These are phyloP conservation scores for Dreissena polymorpha DNA, from an alignment of 1,140 invertebrate genomes.

Conservation along the genomic window DNA sequence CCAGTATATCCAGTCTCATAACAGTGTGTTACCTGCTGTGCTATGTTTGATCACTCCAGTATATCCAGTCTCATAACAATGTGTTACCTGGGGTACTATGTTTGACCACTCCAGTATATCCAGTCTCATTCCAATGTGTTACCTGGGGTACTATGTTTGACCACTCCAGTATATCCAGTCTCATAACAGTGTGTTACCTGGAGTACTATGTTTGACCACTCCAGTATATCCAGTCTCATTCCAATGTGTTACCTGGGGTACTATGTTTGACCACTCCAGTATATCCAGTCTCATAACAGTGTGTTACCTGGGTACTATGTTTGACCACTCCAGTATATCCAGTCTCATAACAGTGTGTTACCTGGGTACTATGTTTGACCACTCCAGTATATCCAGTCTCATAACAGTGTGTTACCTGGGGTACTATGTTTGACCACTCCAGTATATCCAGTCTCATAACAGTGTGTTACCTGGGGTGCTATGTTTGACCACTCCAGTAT, in stretches of 20 bases:
- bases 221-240: conserved; percentile 80
- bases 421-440: conserved; percentile 79
- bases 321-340: conserved; percentile 79
- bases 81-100: too few species aligned
- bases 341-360: too few species aligned
- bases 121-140: too few species aligned
- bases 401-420: too few species aligned
- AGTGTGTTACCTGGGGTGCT: too few species aligned
- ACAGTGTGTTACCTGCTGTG: too few species aligned
- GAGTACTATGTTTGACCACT: conserved; percentile 78
- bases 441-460: conserved; percentile 80
- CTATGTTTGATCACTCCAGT: conserved; percentile 78
- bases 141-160: too few species aligned
- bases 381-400: conserved; percentile 80
- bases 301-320: too few species aligned
- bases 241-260: too few species aligned
- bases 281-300: conserved; percentile 81
- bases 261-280: conserved; percentile 78
- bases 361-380: too few species aligned
- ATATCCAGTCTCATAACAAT: conserved; percentile 81
- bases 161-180: conserved; percentile 79
- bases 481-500: conserved; percentile 78
- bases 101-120: conserved; percentile 78
- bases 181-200: too few species aligned
- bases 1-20: conserved; percentile 80